Base-by-base conservation (phyloP, 2,113 vertebrate genomes). In the rat (Rattus norvegicus) region DNA sequence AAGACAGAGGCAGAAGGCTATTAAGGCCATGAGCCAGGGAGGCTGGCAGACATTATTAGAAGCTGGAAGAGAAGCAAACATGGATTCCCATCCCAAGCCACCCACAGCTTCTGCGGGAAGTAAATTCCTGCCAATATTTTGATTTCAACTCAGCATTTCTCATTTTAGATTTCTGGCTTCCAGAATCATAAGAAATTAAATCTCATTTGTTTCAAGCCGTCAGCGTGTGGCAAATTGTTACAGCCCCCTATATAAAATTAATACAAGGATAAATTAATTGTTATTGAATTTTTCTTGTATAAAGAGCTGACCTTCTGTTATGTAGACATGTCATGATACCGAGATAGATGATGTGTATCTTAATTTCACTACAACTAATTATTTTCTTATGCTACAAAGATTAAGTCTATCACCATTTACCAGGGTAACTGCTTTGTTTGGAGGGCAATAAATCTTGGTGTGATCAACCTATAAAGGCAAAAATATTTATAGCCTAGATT, bases 201-300 rank as follows among this genome's bases (percentile, higher is more conserved):
- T 72, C 49, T 67, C n/a, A 95, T 90, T 96, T 97, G 56, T 94
- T 91, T 94, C 73, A 77, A 69, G 61, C 8, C 90, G 84, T 63
- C 19, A 52, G 39, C 54, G 90, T 84, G n/a, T 83, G 39, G 75
- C 56, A 92, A 24, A 92, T 67, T 65, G 13, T 88, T 65, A 93
- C 30, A 90, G 7, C 10, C 47, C 43, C 20, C 77, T 14, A 83
- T 13, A 90, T 85, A 79, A 95, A 93, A 76, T 93, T 70, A 81
- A 86, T 73, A 39, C 26, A 79, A 12, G 2, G 43, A 36, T 22
- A 96, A 88, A 92, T 80, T 86, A 85, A 92, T 92, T 47, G 59
- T 95, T 54, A 65, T 43, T 90, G 43, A 79, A 65, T 91, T 80
- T 94, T 80, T 96, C 7, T 39, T 59, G 2, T 80, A 49, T 72